Conservation (phyloP, 2,888 invertebrate genomes). For the Andrena marginata region DNA sequence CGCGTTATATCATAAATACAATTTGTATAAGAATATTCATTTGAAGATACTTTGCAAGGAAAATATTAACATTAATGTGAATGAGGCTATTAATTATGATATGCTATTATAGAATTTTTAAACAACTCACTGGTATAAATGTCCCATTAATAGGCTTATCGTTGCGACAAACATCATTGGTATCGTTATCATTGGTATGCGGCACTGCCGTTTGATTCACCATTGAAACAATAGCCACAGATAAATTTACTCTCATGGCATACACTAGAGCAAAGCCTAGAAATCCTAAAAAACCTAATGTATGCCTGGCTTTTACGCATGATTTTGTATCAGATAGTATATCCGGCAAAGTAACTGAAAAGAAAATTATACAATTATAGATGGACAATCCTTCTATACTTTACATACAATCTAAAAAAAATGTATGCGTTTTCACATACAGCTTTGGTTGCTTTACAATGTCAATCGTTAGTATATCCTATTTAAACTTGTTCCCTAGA, state of each 20-base stretch:
- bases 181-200: slow-evolving; percentile 85
- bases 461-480: too few relatives aligned
- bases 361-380: slow-evolving; percentile 19
- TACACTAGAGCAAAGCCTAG: slow-evolving; percentile 95
- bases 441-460: too few relatives aligned
- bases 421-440: not conserved
- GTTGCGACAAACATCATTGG: slow-evolving; percentile 88
- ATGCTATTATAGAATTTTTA: not conserved
- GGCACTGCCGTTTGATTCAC: slow-evolving; percentile 91
- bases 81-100: not conserved
- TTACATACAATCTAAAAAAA: not conserved
- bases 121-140: slow-evolving; percentile 72
- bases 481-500: too few relatives aligned
- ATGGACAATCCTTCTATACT: not conserved
- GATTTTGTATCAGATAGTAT: slow-evolving; percentile 87
- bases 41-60: not conserved
- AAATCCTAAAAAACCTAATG: slow-evolving; percentile 94
- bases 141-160: slow-evolving; percentile 82
- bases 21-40: not conserved
- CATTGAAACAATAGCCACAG: slow-evolving; percentile 98
- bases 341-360: slow-evolving; percentile 69
- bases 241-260: slow-evolving; percentile 95
- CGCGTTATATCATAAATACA: not conserved
- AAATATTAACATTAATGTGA: not conserved
- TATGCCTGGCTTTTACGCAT: slow-evolving; percentile 90